These are phyloP conservation scores for Craniophora ligustri DNA, from an alignment of 2,888 invertebrate species.

Conservation along the genomic window DNA sequence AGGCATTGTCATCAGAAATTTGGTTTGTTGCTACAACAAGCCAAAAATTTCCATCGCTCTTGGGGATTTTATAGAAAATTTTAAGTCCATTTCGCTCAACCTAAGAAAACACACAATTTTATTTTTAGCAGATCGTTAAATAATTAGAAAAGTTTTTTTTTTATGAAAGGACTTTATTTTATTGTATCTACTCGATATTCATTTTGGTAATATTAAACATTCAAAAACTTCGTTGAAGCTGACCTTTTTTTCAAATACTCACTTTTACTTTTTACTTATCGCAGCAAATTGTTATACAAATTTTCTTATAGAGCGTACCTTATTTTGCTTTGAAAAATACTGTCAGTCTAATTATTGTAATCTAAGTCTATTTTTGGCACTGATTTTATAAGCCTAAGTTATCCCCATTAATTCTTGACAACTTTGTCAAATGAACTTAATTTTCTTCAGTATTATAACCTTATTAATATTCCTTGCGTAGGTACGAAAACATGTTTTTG, in stretches of 20 bases:
- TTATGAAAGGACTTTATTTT: too few species aligned
- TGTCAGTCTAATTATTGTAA: constrained; percentile 35
- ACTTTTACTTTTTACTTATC: background rate
- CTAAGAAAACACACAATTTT: too few species aligned
- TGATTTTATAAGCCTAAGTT: constrained; percentile 42
- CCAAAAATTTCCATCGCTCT: too few species aligned
- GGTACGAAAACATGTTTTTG: constrained; percentile 3
- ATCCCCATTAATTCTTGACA: constrained; percentile 23
- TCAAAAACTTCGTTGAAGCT: background rate
- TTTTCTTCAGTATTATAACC: constrained; percentile 1
- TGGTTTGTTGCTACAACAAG: too few species aligned
- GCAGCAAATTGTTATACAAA: background rate
- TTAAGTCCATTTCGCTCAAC: too few species aligned
- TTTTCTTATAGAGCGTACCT: constrained; percentile 8
- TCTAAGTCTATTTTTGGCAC: constrained; percentile 47
- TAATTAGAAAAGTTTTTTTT: too few species aligned
- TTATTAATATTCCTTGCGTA: background rate
- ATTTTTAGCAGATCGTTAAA: too few species aligned
- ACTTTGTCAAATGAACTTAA: constrained; percentile 29
- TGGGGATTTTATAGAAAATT: too few species aligned
- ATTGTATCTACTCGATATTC: background rate
- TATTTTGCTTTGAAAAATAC: constrained; percentile 25
- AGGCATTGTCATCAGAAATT: too few species aligned
- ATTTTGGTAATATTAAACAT: background rate
- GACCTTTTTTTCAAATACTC: background rate